Base-by-base conservation (phyloP, 2,797 vertebrate genomes). In the Nyctibius grandis region DNA sequence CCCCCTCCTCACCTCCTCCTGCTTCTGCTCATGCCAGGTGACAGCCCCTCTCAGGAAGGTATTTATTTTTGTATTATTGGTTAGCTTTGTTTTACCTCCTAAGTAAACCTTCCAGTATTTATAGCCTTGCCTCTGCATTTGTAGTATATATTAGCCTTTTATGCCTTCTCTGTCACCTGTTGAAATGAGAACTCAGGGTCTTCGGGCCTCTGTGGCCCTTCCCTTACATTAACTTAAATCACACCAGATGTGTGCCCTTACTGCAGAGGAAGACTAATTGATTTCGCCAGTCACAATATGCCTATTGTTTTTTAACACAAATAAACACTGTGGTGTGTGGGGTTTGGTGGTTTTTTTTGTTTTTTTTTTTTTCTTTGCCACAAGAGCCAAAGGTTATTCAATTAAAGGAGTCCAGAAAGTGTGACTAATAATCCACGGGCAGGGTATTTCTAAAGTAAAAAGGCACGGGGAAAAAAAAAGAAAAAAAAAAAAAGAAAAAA, bases 181-280 rank as follows among this genome's bases (percentile, higher is more conserved):
- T 98, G 98, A 98, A 98, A 98, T 98, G 98, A 98, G 97, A 98
- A 98, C 47, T 96, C 80, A 26, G 97, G 95, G 97, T 97, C 97
- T 95, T 97, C 36, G 67, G 97, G 97, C 95, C 97, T 97, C 97
- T 93, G 90, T 12, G 61, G 93, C 95, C 97, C 97, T 97, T 97
- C 89, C 95, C 97, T 97, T 98, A 97, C 98, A 98, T 98, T 98
- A 97, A 97, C 97, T 98, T 98, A 98, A 99, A 97, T 98, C 98
- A 97, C 98, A 98, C 98, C 99, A 99, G 99, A 99, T 99, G 99
- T 99, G 98, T 92, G 92, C 94, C 96, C 98, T 98, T 91, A 97
- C 97, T 97, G 97, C 97, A 92, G 98, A 97, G 96, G 97, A 98
- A 94, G 97, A 98, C 98, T 98, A 99, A 99, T 99, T 99, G 98